phyloP scores from a whole-genome alignment of 2,888 invertebrate genomes.

The Galerucella pusilla region DNA sequence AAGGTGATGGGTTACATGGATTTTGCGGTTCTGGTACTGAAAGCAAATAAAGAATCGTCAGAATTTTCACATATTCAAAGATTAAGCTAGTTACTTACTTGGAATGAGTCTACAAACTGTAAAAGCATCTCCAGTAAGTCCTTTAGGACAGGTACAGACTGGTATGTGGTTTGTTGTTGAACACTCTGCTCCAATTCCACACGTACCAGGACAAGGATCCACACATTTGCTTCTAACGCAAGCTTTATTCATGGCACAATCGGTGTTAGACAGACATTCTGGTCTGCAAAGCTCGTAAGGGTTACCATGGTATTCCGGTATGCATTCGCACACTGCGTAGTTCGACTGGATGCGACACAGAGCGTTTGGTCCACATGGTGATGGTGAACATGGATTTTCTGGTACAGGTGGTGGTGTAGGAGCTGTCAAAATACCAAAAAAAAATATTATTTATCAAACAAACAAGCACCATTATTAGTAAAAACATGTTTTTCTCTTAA shows the following conservation, averaged over 20 bases:
- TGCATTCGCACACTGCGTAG: conserved; percentile 79
- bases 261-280: conserved; percentile 87
- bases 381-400: conserved; percentile 81
- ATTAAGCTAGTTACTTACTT: conserved; percentile 53
- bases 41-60: conserved; percentile 15
- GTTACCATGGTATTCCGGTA: conserved; percentile 78
- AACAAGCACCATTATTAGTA: background rate
- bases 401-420: conserved; percentile 63
- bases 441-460: background rate
- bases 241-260: conserved; percentile 83
- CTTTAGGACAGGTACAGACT: conserved; percentile 70
- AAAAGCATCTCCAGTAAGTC: conserved; percentile 69
- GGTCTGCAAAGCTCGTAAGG: conserved; percentile 83
- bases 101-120: conserved; percentile 63
- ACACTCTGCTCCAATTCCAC: conserved; percentile 85
- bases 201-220: conserved; percentile 86
- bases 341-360: conserved; percentile 78
- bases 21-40: conserved; percentile 59
- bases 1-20: conserved; percentile 73
- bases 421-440: conserved; percentile 54
- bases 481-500: background rate
- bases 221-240: conserved; percentile 86
- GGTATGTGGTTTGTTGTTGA: conserved; percentile 77
- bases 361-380: conserved; percentile 85
- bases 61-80: background rate